These are phyloP conservation scores for Bombus confusus DNA, from an alignment of 1,140 invertebrate species.

Conservation along the genomic window DNA sequence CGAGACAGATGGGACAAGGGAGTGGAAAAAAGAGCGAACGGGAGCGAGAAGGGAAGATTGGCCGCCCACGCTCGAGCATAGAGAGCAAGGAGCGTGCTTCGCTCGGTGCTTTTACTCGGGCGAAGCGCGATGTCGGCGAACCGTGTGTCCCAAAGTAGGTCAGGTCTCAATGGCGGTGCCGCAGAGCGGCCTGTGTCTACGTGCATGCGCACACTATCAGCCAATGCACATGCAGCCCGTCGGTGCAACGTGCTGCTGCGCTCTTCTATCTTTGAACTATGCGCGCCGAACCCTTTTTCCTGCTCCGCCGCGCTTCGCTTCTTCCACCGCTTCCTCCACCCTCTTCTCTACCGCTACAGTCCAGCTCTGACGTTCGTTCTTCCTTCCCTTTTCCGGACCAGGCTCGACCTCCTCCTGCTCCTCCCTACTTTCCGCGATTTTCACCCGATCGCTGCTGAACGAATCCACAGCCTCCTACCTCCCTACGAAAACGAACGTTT, in stretches of 20 bases:
- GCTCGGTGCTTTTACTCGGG: conserved; percentile 64
- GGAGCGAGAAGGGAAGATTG: background rate
- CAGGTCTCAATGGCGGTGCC: conserved; percentile 72
- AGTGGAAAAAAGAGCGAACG: background rate
- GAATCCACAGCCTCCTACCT: background rate
- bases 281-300: conserved; percentile 40
- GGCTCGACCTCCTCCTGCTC: background rate
- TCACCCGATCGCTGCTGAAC: background rate
- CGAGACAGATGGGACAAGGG: background rate
- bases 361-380: conserved; percentile 1
- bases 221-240: conserved; percentile 52
- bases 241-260: conserved; percentile 27
- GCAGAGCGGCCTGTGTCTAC: conserved; percentile 28
- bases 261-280: conserved; percentile 70
- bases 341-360: background rate
- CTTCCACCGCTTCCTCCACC: conserved; percentile 3
- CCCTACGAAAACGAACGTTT: conserved; percentile 7
- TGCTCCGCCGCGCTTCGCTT: background rate
- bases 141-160: conserved; percentile 70
- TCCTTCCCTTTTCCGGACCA: conserved; percentile 8
- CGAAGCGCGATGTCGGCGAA: conserved; percentile 63
- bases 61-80: conserved; percentile 23
- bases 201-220: conserved; percentile 44
- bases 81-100: conserved; percentile 40
- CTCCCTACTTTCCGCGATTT: conserved; percentile 9